phyloP scores from a whole-genome alignment of 2,113 vertebrate species.

The Rhabdornis inornatus region DNA sequence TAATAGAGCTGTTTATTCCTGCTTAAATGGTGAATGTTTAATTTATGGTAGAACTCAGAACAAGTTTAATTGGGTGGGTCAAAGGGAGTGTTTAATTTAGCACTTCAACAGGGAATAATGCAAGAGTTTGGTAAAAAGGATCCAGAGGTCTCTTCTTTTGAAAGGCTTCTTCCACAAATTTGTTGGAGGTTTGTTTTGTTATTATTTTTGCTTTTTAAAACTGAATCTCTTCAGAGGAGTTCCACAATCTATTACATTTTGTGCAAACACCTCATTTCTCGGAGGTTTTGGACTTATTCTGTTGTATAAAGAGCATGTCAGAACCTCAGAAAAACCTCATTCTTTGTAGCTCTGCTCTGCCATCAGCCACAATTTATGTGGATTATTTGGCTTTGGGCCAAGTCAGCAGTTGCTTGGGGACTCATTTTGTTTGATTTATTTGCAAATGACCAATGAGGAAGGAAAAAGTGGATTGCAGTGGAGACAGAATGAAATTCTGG shows the following conservation, averaged over 20 bases:
- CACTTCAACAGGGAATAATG: not conserved
- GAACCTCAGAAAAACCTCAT: not conserved
- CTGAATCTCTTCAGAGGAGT: not conserved
- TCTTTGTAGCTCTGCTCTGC: not conserved
- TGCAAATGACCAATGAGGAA: not conserved
- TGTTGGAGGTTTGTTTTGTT: too few species aligned
- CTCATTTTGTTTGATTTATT: not conserved
- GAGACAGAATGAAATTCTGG: not conserved
- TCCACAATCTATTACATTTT: not conserved
- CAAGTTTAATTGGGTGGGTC: not conserved
- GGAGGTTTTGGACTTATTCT: not conserved
- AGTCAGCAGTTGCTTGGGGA: not conserved
- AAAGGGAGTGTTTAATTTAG: not conserved
- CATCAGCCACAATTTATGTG: not conserved
- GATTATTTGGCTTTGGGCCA: not conserved
- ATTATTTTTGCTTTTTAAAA: not conserved
- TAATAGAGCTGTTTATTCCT: not conserved
- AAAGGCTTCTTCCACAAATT: not conserved
- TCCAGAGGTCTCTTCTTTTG: not conserved
- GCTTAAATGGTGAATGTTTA: not conserved
- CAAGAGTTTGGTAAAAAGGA: not conserved
- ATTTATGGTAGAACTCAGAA: not conserved
- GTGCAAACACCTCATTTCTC: not conserved
- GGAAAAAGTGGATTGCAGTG: not conserved
- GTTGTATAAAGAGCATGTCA: not conserved